Base-by-base conservation (phyloP, 2,113 vertebrate genomes). In the Lepus americanus region DNA sequence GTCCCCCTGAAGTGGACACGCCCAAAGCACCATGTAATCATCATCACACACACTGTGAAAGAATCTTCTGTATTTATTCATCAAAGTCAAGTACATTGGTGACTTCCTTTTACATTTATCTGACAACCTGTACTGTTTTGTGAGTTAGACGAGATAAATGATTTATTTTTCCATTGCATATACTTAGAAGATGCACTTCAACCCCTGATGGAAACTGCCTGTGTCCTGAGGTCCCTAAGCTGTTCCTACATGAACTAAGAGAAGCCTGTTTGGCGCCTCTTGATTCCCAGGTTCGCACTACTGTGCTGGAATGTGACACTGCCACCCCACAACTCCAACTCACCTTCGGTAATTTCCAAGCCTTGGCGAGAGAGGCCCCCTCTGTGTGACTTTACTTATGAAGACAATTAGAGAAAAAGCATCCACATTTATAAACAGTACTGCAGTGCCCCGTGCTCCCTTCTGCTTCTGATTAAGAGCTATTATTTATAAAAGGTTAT, bases 71-170 rank as follows among this genome's bases (percentile, higher is more conserved):
- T 76, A 61, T 83, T 85, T 76, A 64, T 83, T 83, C 96, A 55
- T 97, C 87, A 94, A 95, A 96, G 88, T 86, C 81, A n/a, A 74
- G 86, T 96, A 97, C 92, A 87, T 94, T 77, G 94, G 94, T 97
- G 84, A 86, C 69, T 97, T 96, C 82, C 51, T 96, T 97, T 97
- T 33, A 85, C 77, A 5, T 51, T 9, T 96, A 77, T 93, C 90
- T 98, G 95, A 94, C 96, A 97, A 95, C 83, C 59, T n/a, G 93
- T 33, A 55, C 53, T 96, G 77, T 89, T 97, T 92, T 95, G 74
- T 88, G 80, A 97, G 74, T 94, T 69, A 73, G 61, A 88, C 55
- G 6, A n/a, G 86, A 89, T 2, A 87, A 79, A 79, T 96, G 97
- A 88, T 64, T 70, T 84, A 94, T 92, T 98, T 95, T 66, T 82